Evolutionary conservation across 2,113 vertebrate species (phyloP).

Genomic region (Erinaceus europaeus): DNA sequence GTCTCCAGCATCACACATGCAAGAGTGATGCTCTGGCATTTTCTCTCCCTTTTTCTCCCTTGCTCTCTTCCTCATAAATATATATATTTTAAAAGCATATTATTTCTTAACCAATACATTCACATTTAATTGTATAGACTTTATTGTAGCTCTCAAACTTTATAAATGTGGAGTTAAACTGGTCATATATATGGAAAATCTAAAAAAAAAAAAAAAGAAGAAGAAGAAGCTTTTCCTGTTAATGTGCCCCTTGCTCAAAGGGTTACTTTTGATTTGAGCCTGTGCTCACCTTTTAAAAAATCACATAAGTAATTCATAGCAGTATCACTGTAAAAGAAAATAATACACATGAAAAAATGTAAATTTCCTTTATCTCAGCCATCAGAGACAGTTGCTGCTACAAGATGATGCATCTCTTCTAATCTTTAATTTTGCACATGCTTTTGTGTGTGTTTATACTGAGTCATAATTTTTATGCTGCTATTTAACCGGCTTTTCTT

Average conservation of each 20-base stretch:
- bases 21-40: too few species aligned
- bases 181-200: too few species aligned
- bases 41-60: too few species aligned
- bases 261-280: conserved; percentile 9
- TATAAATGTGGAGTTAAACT: conserved; percentile 23
- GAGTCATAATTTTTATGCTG: neutral
- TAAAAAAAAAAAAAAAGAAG: neutral
- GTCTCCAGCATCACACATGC: too few species aligned
- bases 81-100: too few species aligned
- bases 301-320: conserved; percentile 10
- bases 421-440: neutral
- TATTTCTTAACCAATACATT: too few species aligned
- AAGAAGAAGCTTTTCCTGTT: neutral
- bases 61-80: too few species aligned
- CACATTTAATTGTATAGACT: neutral
- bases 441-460: neutral
- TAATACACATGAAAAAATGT: neutral
- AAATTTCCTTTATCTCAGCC: conserved; percentile 1
- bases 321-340: neutral
- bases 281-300: conserved; percentile 4
- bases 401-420: neutral
- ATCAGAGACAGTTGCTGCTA: neutral
- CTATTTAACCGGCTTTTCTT: neutral
- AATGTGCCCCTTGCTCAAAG: neutral
- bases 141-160: neutral